These are phyloP conservation scores for Vulpes lagopus DNA, from an alignment of 2,113 vertebrate genomes.

Conservation along the genomic window DNA sequence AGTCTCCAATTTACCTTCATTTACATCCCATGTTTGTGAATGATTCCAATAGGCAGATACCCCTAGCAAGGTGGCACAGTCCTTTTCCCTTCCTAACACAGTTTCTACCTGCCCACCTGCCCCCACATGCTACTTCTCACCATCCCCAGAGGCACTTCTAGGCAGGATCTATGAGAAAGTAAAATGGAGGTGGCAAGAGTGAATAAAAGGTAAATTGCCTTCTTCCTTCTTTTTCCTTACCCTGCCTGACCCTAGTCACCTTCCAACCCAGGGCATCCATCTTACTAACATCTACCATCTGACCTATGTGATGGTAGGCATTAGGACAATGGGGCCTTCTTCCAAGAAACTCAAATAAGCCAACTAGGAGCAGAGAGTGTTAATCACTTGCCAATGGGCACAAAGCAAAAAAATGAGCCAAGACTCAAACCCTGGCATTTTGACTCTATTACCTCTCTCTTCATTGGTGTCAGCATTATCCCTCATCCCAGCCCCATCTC, in stretches of 20 bases:
- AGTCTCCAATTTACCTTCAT: neutral
- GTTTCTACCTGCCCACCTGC: neutral
- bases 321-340: neutral
- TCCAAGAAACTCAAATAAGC: slow-evolving; percentile 1
- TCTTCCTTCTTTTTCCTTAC: neutral
- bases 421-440: neutral
- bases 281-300: neutral
- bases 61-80: neutral
- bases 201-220: neutral
- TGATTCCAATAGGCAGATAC: neutral
- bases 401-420: neutral
- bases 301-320: neutral
- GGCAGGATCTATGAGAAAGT: neutral
- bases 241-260: neutral
- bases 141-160: neutral
- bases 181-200: neutral
- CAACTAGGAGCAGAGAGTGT: neutral
- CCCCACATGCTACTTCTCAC: neutral
- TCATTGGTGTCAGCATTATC: neutral
- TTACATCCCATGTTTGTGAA: neutral
- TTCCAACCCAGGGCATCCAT: neutral
- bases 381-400: neutral
- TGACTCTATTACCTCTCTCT: neutral
- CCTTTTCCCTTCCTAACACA: neutral
- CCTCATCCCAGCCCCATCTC: neutral